Evolutionary conservation across 2,113 vertebrate species (phyloP), one percentile per base, ranked within the genome.

Genomic region (Archocentrus centrarchus): DNA sequence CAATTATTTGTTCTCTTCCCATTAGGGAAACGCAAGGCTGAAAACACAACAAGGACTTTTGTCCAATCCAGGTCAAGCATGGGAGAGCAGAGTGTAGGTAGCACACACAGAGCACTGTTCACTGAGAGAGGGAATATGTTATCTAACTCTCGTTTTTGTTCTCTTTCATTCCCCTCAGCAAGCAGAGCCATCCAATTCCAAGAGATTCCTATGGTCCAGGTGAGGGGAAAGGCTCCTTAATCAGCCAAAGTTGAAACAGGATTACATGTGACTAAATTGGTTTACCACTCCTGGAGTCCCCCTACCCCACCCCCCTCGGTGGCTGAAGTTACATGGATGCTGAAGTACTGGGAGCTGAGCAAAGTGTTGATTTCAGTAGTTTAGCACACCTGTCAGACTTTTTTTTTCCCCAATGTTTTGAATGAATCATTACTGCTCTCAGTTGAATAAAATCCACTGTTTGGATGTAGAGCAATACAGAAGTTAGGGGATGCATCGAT

Each of bases 1-100:
- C 86, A 83, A 87, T 64, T 77, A 80, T 75, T 68, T 93, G 89
- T 91, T 86, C 85, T 86, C 82, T 39, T 88, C 89, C 91, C 58
- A 93, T 92, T 92, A 90, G 88, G 64, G 79, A 73, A 93, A 89
- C 9, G 77, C 90, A 93, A 92, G 89, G 87, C 93, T 82, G 88
- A 85, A 92, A 92, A 94, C 84, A 94, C 87, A 94, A 93, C 86
- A 93, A 87, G 93, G 75, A 94, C 93, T 93, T 92, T 94, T 94
- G 94, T 94, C 90, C 78, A 87, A 95, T 94, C 93, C 92, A 95
- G 95, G 95, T 95, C 95, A 95, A 93, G 94, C 93, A 94, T 94
- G 92, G 92, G 94, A 93, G 88, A 94, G 87, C 62, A 47, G 78
- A 88, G 92, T 92, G 93, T 95, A 95, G 93, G 92, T 94, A 94